These are phyloP conservation scores for Grapholita molesta DNA, from an alignment of 1,140 invertebrate genomes.

Conservation along the genomic window DNA sequence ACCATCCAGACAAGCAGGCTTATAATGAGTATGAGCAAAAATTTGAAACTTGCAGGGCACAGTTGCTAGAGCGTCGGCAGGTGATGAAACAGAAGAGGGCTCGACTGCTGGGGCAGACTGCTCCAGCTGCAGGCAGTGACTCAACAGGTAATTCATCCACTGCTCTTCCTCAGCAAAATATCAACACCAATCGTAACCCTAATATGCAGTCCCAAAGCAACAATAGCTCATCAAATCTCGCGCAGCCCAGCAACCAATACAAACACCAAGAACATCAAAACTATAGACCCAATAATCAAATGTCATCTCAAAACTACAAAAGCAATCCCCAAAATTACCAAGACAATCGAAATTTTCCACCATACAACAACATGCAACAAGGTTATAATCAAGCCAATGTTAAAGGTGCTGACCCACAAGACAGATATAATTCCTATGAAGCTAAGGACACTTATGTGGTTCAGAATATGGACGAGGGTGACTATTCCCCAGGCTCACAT, in stretches of 20 bases:
- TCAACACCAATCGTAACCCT: slow-evolving; percentile 28
- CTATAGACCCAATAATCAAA: slow-evolving; percentile 20
- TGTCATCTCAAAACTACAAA: slow-evolving; percentile 27
- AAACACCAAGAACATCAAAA: slow-evolving; percentile 19
- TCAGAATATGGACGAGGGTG: slow-evolving; percentile 16
- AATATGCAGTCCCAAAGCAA: slow-evolving; percentile 20
- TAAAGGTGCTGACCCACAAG: slow-evolving; percentile 37
- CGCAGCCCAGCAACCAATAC: slow-evolving; percentile 24
- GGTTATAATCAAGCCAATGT: slow-evolving; percentile 41
- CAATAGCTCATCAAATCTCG: slow-evolving; percentile 20
- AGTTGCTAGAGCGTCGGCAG: slow-evolving; percentile 86
- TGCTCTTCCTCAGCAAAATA: slow-evolving; percentile 32
- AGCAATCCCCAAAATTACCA: slow-evolving; percentile 28
- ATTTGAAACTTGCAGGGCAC: slow-evolving; percentile 88
- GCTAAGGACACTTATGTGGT: background rate
- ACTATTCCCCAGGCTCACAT: background rate
- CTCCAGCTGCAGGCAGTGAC: slow-evolving; percentile 26
- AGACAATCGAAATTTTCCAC: slow-evolving; percentile 21
- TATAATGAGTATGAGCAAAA: slow-evolving; percentile 90
- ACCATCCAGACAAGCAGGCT: slow-evolving; percentile 91
- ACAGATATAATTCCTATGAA: slow-evolving; percentile 43
- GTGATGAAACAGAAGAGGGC: slow-evolving; percentile 86
- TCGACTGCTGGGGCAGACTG: slow-evolving; percentile 37
- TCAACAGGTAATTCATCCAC: slow-evolving; percentile 31
- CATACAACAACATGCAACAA: slow-evolving; percentile 25